These are phyloP conservation scores for Andrena chrysosceles DNA, from an alignment of 2,888 invertebrate species.

Conservation along the genomic window DNA sequence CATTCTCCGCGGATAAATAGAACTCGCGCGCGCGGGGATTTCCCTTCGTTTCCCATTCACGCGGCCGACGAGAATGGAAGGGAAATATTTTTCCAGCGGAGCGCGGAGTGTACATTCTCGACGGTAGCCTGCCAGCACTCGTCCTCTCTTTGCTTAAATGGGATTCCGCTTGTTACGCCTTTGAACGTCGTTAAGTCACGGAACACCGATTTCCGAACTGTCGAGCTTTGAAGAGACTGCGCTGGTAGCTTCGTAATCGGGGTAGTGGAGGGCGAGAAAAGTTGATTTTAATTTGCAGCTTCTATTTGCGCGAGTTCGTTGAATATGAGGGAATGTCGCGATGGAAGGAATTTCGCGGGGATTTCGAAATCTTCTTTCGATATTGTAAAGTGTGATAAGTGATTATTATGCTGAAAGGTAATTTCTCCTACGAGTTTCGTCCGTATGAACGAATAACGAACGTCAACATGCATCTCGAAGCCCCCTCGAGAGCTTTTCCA, in stretches of 20 bases:
- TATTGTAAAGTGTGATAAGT: too few relatives aligned
- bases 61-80: conserved; percentile 26
- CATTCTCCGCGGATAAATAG: conserved; percentile 50
- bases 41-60: background rate
- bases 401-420: too few relatives aligned
- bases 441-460: background rate
- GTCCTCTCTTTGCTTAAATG: conserved; percentile 24
- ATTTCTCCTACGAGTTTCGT: background rate
- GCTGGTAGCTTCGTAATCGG: background rate
- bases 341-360: background rate
- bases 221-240: background rate
- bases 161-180: conserved; percentile 45
- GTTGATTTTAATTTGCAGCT: background rate
- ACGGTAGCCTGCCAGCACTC: background rate
- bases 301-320: background rate
- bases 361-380: background rate
- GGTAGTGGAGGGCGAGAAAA: background rate
- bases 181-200: conserved; percentile 34
- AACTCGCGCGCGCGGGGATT: conserved; percentile 28
- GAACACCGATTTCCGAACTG: conserved; percentile 13
- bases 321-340: background rate
- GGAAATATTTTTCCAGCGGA: conserved; percentile 26
- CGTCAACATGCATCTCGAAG: conserved; percentile 5
- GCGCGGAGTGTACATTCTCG: conserved; percentile 14
- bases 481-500: conserved; percentile 9